Conservation (phyloP, 1,140 invertebrate species). For the Sarcophaga peregrina region DNA sequence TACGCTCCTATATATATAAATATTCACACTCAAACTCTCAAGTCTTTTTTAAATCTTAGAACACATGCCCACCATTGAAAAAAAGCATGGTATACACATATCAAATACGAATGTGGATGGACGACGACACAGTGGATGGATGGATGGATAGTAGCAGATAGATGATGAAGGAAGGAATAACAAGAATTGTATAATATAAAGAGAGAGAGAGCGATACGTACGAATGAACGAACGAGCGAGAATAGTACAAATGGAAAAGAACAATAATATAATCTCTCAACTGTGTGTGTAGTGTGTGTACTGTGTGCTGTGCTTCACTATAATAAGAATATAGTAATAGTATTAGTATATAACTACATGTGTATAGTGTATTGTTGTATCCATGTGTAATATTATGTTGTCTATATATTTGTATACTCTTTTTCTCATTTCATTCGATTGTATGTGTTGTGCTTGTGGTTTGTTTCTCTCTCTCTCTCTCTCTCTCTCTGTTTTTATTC, state of each 20-base stretch:
- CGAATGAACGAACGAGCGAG: neutral
- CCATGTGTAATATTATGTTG: too few species aligned
- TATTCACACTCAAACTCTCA: neutral
- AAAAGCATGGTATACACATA: conserved; percentile 47
- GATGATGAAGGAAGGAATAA: neutral
- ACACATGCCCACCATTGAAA: conserved; percentile 46
- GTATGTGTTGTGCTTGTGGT: neutral
- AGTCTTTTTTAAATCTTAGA: conserved; percentile 37
- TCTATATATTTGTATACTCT: too few species aligned
- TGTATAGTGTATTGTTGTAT: too few species aligned
- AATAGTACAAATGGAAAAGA: neutral
- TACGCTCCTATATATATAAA: too few species aligned
- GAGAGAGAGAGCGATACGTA: neutral
- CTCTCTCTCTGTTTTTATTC: neutral
- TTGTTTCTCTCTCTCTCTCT: neutral
- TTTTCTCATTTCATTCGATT: too few species aligned
- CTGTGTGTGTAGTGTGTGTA: neutral
- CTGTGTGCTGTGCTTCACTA: neutral
- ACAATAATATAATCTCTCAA: neutral
- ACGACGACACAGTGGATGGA: neutral
- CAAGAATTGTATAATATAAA: neutral
- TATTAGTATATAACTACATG: too few species aligned
- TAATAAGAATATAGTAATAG: too few species aligned
- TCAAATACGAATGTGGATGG: conserved; percentile 9
- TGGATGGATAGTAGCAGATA: neutral